These are phyloP conservation scores for Pseudocheirus occidentalis DNA, from an alignment of 2,797 vertebrate species.

Conservation along the genomic window DNA sequence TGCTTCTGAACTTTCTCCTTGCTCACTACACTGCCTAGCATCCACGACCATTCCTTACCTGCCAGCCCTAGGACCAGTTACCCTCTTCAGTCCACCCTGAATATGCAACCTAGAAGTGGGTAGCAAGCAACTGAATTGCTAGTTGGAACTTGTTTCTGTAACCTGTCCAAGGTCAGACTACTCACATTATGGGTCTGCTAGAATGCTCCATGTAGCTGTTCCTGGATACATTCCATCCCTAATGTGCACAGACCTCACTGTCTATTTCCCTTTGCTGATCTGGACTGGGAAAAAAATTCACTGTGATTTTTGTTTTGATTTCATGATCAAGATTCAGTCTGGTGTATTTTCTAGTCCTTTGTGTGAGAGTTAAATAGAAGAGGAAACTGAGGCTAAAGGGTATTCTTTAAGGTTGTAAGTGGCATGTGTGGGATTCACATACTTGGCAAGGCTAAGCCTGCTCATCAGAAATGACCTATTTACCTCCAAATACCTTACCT, in stretches of 20 bases:
- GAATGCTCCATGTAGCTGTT: not conserved
- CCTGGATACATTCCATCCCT: not conserved
- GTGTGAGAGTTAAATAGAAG: not conserved
- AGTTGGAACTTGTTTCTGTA: not conserved
- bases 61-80: not conserved
- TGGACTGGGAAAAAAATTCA: not conserved
- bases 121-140: not conserved
- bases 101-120: not conserved
- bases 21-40: not conserved
- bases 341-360: not conserved
- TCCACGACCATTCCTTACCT: not conserved
- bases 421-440: not conserved
- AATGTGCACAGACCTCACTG: not conserved
- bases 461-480: not conserved
- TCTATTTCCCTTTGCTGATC: not conserved
- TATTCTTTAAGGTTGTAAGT: not conserved
- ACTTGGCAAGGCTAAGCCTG: not conserved
- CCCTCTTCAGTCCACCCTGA: not conserved
- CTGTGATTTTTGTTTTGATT: not conserved
- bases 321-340: not conserved
- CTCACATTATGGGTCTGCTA: not conserved
- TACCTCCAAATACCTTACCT: not conserved
- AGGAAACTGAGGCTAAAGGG: not conserved
- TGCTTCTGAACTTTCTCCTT: not conserved
- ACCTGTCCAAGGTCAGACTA: not conserved